Base-by-base conservation (phyloP, 2,113 vertebrate species). In the Ploceus nigricollis region DNA sequence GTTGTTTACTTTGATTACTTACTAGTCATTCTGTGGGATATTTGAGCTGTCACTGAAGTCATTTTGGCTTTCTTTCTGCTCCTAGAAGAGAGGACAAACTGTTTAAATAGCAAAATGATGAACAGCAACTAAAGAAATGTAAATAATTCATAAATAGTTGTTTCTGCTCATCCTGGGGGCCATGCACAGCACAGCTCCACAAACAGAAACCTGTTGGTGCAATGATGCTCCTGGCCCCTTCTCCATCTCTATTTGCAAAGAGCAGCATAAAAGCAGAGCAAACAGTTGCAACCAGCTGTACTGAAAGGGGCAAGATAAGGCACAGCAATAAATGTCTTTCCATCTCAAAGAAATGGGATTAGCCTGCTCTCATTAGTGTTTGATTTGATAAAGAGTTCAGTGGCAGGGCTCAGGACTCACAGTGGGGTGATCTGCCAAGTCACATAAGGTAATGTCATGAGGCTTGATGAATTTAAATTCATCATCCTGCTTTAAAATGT, bases 1-100 rank as follows among this genome's bases (percentile, higher is more conserved):
- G 66, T 88, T 96, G 87, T 94, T 94, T 94, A 85, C 75, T 96
- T 94, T 82, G 58, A 82, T 84, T 96, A 70, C 79, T 93, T 87
- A 73, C 77, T 20, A 89, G 78, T 91, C 73, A 66, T 95, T 95
- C 73, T 35, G 50, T 27, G 61, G 84, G 87, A 50, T 86, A 82
- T 85, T 44, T 94, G 90, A 93, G 75, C 69, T 96, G 85, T 90
- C 91, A 77, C 45, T 88, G 81, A 76, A 94, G 84, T 90, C 3
- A 44, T 69, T 89, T 87, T 65, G 84, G 45, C 39, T 90, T 93
- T 91, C 84, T 58, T 94, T 85, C 78, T 90, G 45, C 90, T 95
- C 50, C 47, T 21, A 35, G 56, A 92, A 82, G 30, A 84, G 54
- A 87, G 87, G 89, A 93, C 87, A 91, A 96, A 82, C 64, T 79